Evolutionary conservation across 2,113 vertebrate genomes (phyloP).

Genomic region (Mastomys natalensis): DNA sequence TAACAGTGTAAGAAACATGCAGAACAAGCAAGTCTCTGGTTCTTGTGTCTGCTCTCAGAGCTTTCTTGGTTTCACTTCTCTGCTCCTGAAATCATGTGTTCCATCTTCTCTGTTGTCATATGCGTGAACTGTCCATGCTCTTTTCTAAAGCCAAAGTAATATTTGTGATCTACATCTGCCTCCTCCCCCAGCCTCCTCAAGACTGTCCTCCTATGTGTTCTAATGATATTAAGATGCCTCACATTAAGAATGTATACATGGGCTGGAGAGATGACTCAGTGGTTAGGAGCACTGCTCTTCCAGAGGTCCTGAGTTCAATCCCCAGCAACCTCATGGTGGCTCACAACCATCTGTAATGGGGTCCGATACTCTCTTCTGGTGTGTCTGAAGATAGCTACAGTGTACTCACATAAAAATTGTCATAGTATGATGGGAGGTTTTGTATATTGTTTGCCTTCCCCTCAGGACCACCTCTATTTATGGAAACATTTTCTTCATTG

Average conservation of each 20-base stretch:
- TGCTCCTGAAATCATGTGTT: not conserved
- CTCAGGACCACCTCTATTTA: not conserved
- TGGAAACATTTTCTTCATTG: not conserved
- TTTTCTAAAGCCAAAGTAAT: slow-evolving; percentile 13
- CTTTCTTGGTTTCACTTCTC: not conserved
- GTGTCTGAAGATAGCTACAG: too few relatives aligned
- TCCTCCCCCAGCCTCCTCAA: not conserved
- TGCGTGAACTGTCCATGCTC: not conserved
- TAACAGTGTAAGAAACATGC: not conserved
- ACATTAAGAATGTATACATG: not conserved
- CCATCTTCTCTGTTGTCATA: not conserved
- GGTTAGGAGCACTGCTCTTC: too few relatives aligned
- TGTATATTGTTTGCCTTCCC: not conserved
- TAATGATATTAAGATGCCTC: not conserved
- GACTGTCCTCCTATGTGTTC: not conserved
- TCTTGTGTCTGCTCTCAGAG: not conserved
- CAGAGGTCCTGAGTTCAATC: too few relatives aligned
- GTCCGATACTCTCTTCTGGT: too few relatives aligned
- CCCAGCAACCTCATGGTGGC: too few relatives aligned
- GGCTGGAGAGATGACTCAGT: too few relatives aligned
- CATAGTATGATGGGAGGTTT: not conserved
- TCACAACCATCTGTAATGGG: too few relatives aligned
- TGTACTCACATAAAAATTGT: not conserved
- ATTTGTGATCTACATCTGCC: not conserved
- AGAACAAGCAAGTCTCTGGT: not conserved